These are phyloP conservation scores for Xiphorhynchus erythropygius DNA, from an alignment of 2,797 vertebrate genomes.

Conservation along the genomic window DNA sequence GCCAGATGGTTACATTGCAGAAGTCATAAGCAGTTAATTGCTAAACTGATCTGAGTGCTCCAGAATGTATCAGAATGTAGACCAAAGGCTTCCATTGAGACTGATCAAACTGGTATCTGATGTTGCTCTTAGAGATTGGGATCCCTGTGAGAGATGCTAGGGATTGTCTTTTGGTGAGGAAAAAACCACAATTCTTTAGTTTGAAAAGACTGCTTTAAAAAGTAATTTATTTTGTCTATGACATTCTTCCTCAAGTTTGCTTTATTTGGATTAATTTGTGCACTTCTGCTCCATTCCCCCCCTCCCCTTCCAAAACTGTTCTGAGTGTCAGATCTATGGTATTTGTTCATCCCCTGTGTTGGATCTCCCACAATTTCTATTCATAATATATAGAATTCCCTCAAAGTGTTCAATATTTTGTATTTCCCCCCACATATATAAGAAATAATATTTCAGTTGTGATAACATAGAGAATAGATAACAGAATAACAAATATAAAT, in stretches of 20 bases:
- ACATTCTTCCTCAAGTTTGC: neutral
- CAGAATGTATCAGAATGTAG: neutral
- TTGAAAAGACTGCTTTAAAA: neutral
- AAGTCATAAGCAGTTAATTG: constrained; percentile 50
- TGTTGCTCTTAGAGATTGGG: neutral
- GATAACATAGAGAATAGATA: neutral
- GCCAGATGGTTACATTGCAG: constrained; percentile 24
- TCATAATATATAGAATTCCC: neutral
- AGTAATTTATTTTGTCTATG: neutral
- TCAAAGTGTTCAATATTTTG: neutral
- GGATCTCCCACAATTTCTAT: neutral
- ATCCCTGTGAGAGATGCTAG: neutral
- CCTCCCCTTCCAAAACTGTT: neutral
- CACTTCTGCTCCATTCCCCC: accelerated
- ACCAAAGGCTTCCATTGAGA: neutral
- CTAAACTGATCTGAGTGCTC: constrained; percentile 14
- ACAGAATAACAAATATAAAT: neutral
- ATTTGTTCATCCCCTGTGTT: neutral
- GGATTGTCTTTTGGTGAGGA: neutral
- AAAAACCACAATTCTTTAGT: neutral
- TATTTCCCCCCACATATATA: neutral
- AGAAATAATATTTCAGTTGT: neutral
- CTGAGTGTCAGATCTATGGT: neutral
- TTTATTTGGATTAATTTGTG: neutral
- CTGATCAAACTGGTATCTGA: neutral